These are phyloP conservation scores for Netelia melanura DNA, from an alignment of 2,888 invertebrate species.

Conservation along the genomic window DNA sequence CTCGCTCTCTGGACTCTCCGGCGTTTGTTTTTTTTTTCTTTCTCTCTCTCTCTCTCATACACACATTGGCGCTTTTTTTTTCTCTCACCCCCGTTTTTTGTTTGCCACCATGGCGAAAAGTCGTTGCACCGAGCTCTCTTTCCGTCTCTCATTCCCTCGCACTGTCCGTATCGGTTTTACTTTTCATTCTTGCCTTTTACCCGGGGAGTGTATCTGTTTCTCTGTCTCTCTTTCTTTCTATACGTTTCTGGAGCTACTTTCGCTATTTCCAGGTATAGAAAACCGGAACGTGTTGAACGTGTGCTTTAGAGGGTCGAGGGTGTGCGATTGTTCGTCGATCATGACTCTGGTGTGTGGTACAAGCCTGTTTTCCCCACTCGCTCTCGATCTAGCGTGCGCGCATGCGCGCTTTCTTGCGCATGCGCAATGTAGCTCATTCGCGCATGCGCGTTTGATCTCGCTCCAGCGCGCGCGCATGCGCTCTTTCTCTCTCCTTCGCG, in stretches of 20 bases:
- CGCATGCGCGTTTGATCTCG: too few species aligned
- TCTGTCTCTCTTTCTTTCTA: not conserved
- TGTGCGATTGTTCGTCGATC: conserved; percentile 30
- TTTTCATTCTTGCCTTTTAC: conserved; percentile 11
- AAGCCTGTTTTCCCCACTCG: not conserved
- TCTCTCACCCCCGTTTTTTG: not conserved
- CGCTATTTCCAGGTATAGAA: conserved; percentile 46
- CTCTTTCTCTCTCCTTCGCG: too few species aligned
- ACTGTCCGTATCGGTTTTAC: not conserved
- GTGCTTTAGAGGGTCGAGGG: not conserved
- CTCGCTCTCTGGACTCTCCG: not conserved
- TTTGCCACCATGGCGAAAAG: not conserved
- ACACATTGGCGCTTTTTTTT: not conserved
- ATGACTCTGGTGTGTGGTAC: conserved; percentile 35
- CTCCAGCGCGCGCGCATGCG: too few species aligned
- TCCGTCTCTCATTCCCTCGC: not conserved
- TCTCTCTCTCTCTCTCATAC: not conserved
- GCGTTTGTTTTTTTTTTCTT: not conserved
- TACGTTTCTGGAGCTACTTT: not conserved
- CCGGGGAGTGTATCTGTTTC: not conserved
- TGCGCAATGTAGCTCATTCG: too few species aligned
- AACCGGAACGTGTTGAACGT: conserved; percentile 27
- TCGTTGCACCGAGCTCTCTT: not conserved
- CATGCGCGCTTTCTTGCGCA: too few species aligned
- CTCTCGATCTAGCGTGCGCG: too few species aligned